Conservation (phyloP, 53 echinoderm and acorn worm species). For the Stichopus horrens region DNA sequence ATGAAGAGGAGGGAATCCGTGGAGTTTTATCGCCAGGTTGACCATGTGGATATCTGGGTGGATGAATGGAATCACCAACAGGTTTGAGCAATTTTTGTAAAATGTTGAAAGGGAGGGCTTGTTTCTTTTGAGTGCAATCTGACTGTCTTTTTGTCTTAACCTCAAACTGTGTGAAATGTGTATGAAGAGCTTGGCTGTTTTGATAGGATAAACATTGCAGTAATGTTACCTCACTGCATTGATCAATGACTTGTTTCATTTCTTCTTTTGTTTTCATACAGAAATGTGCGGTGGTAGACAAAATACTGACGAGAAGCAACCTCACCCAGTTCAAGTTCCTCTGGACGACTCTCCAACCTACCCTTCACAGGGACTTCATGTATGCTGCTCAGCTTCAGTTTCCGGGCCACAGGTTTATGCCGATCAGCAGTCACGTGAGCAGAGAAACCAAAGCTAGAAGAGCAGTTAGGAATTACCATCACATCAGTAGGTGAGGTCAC, state of each 20-base stretch:
- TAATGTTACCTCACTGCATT: no score
- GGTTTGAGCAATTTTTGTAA: constrained; percentile 47
- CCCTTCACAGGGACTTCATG: constrained; percentile 97
- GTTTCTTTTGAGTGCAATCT: no score
- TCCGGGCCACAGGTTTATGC: constrained; percentile 67
- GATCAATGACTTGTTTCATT: no score
- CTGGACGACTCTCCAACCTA: constrained; percentile 87
- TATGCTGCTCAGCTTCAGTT: constrained; percentile 83
- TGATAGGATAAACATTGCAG: no score
- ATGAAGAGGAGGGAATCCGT: constrained; percentile 64
- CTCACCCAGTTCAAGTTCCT: constrained; percentile 86
- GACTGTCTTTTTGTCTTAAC: no score
- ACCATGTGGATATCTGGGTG: constrained; percentile 88
- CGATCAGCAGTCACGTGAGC: constrained; percentile 76
- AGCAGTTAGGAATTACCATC: constrained; percentile 82
- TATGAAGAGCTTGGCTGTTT: no score
- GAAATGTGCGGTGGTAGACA: constrained; percentile 84
- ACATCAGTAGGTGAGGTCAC: constrained; percentile 70
- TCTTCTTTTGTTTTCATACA: constrained; percentile 13
- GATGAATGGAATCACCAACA: constrained; percentile 86
- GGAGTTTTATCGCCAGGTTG: constrained; percentile 90
- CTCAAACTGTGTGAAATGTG: no score
- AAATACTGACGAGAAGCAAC: constrained; percentile 80
- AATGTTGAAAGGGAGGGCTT: not conserved
- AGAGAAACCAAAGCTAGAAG: constrained; percentile 74